Evolutionary conservation across 2,797 vertebrate species (phyloP), one percentile per base, ranked within the genome.

Genomic region (Loriculus beryllinus): DNA sequence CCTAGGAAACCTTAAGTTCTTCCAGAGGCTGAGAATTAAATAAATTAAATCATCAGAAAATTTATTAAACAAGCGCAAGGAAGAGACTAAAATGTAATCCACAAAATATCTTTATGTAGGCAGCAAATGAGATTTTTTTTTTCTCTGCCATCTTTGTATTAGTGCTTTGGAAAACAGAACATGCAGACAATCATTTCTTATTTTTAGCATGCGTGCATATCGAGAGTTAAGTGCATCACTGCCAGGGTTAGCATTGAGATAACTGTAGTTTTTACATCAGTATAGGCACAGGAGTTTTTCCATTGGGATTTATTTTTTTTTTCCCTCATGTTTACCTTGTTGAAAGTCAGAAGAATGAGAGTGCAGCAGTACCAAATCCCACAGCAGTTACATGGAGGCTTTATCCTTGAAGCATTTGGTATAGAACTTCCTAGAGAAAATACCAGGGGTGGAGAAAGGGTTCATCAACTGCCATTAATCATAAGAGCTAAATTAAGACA

Each of bases 11-110:
- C 52, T 81, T 69, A 52, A 82, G 54, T 88, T 88, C 82, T 13
- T 69, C 39, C 6, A 4, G 82, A 89, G 78, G 77, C 84, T 56
- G 71, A 84, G 71, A 91, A 86, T 93, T 95, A 77, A 92, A 85
- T 81, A 83, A 94, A 96, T 88, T 69, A 91, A 80, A 92, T 93
- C 72, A 93, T 59, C 72, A 82, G 60, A 78, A 95, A 86, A 84
- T 21, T 17, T 90, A 81, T 95, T 96, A 91, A 92, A 93, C 86
- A 92, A 96, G 86, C 82, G 90, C 54, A 94, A 94, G 47, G 65
- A 95, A 87, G 83, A 93, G 40, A 28, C 65, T 65, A 64, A 81
- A 93, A 67, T 0, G 0, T 79, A 86, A 72, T 84, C 74, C 59
- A 68, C 15, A 60, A 42, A 90, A 81, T 90, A 51, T 71, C 86